Percentiles rank a stretch among this genome's conserved stretches.
Evolutionary conservation across 2,888 invertebrate species (phyloP).

Genomic region (Ormyrus thymus): DNA sequence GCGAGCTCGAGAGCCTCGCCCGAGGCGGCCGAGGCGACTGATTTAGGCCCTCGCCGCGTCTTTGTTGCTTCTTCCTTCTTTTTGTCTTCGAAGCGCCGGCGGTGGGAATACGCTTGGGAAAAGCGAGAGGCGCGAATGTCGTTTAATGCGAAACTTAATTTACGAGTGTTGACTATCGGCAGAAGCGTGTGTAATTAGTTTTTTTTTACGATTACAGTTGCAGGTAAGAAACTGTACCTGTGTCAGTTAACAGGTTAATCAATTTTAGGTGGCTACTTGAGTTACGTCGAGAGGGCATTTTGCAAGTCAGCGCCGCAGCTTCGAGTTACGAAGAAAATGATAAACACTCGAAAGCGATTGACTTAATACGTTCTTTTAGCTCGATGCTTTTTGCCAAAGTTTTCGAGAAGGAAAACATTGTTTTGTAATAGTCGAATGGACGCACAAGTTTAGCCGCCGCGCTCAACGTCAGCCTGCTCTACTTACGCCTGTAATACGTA

Average conservation of each 20-base stretch:
- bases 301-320: too few relatives aligned
- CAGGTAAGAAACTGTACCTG: not conserved
- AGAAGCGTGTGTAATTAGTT: too few relatives aligned
- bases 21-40: not conserved
- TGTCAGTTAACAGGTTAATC: slow-evolving; percentile 28
- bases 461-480: too few relatives aligned
- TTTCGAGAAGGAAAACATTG: too few relatives aligned
- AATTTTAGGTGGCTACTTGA: slow-evolving; percentile 32
- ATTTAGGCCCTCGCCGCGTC: slow-evolving; percentile 20
- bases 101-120: not conserved
- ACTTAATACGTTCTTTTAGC: too few relatives aligned
- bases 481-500: too few relatives aligned
- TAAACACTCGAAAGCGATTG: too few relatives aligned
- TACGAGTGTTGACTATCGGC: not conserved
- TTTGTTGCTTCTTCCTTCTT: not conserved
- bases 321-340: too few relatives aligned
- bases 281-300: not conserved
- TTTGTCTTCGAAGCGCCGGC: not conserved
- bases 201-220: too few relatives aligned
- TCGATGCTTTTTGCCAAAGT: too few relatives aligned
- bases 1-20: not conserved
- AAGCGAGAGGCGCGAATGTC: not conserved
- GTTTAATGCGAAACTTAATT: not conserved
- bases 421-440: too few relatives aligned
- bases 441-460: too few relatives aligned